These are phyloP conservation scores for Acanthosoma haemorrhoidale DNA, from an alignment of 2,888 invertebrate species.

Conservation along the genomic window DNA sequence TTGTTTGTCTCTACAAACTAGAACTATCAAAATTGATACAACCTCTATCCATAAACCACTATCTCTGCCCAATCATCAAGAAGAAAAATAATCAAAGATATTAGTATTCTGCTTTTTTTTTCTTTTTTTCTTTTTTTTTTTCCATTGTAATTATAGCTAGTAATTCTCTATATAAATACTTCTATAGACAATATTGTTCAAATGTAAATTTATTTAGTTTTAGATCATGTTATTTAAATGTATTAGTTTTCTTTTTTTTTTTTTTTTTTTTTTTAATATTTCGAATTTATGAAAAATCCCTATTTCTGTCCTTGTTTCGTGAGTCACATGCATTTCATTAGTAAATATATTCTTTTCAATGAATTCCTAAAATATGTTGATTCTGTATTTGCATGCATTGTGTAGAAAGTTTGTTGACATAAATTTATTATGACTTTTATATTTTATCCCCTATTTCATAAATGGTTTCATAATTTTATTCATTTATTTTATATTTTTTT, in stretches of 20 bases:
- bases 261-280: neutral
- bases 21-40: constrained; percentile 28
- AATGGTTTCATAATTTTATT: too few relatives aligned
- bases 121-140: constrained; percentile 12
- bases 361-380: neutral
- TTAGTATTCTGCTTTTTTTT: constrained; percentile 18
- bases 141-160: neutral
- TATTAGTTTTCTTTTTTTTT: neutral
- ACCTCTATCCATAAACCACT: constrained; percentile 19
- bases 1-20: constrained; percentile 32
- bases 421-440: neutral
- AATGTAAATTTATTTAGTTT: constrained; percentile 3
- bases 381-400: neutral
- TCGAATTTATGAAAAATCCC: neutral
- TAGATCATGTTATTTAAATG: constrained; percentile 1
- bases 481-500: too few relatives aligned
- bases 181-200: neutral
- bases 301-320: neutral
- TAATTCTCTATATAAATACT: neutral
- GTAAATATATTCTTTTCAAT: too few relatives aligned
- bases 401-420: neutral
- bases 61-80: constrained; percentile 6
- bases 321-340: neutral
- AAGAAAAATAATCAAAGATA: constrained; percentile 12
- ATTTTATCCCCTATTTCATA: neutral